These are phyloP conservation scores for Melinopterus prodromus DNA, from an alignment of 2,888 invertebrate species.

Conservation along the genomic window DNA sequence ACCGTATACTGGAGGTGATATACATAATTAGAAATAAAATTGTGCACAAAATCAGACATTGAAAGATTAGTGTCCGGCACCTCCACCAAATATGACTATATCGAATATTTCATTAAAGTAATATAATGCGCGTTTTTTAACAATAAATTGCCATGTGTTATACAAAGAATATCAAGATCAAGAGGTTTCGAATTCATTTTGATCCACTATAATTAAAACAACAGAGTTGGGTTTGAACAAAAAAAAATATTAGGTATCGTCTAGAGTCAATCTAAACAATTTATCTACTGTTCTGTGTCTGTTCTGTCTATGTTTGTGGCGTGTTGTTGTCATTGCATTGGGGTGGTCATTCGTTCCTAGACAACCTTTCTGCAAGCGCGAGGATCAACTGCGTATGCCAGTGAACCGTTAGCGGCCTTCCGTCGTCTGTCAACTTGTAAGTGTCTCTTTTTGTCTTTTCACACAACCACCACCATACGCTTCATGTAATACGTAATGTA, in stretches of 20 bases:
- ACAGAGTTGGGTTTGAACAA: too few relatives aligned
- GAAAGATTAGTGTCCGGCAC: too few relatives aligned
- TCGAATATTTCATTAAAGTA: too few relatives aligned
- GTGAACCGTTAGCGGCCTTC: slow-evolving; percentile 55
- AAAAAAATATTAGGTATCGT: background rate
- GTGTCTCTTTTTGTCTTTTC: slow-evolving; percentile 27
- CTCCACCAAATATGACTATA: too few relatives aligned
- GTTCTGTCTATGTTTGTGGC: slow-evolving; percentile 38
- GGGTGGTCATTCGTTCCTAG: slow-evolving; percentile 41
- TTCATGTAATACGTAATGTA: background rate
- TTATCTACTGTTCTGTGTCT: background rate
- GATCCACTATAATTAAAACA: background rate
- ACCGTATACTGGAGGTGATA: too few relatives aligned
- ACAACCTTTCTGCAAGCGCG: slow-evolving; percentile 57
- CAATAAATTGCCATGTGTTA: too few relatives aligned
- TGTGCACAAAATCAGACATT: too few relatives aligned
- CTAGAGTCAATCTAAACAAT: too few relatives aligned
- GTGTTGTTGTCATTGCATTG: slow-evolving; percentile 37
- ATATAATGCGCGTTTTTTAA: too few relatives aligned
- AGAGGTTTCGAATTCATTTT: too few relatives aligned
- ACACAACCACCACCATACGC: background rate
- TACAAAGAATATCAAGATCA: too few relatives aligned
- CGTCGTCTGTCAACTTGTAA: slow-evolving; percentile 51
- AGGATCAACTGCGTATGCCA: slow-evolving; percentile 55
- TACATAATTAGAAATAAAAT: too few relatives aligned